Conservation (phyloP, 2,113 vertebrate species). For the Thalassoma bifasciatum region DNA sequence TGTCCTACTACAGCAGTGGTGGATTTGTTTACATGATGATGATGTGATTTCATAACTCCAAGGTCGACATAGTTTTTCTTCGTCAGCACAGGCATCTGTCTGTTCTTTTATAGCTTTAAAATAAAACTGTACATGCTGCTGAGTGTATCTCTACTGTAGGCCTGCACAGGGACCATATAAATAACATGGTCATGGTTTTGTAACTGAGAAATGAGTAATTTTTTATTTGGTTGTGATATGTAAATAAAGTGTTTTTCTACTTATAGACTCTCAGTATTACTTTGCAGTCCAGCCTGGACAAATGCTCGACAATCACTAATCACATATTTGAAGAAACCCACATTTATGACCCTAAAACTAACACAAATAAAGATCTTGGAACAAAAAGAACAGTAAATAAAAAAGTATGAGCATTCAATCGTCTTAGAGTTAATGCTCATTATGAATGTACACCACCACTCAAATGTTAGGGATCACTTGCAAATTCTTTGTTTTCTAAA, state of each 20-base stretch:
- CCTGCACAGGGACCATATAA: background rate
- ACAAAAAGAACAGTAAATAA: no score
- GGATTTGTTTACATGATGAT: constrained; percentile 53
- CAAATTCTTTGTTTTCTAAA: no score
- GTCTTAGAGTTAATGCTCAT: no score
- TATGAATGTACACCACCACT: no score
- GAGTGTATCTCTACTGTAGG: constrained; percentile 12
- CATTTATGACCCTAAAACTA: no score
- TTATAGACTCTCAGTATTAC: background rate
- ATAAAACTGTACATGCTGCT: constrained; percentile 12
- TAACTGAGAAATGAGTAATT: constrained; percentile 8
- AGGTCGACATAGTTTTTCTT: background rate
- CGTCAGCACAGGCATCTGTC: background rate
- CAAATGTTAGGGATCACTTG: no score
- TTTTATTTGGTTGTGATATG: constrained; percentile 22
- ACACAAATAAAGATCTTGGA: no score
- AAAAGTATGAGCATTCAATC: no score
- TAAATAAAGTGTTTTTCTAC: constrained; percentile 66
- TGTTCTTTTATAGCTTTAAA: constrained; percentile 37
- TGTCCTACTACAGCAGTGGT: constrained; percentile 3
- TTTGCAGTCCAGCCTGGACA: background rate
- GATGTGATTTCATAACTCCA: constrained; percentile 1
- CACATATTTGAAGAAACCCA: background rate
- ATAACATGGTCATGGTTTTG: constrained; percentile 31
- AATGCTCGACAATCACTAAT: background rate